These are phyloP conservation scores for Oenanthe oenanthe DNA, from an alignment of 2,113 vertebrate genomes.

Conservation along the genomic window DNA sequence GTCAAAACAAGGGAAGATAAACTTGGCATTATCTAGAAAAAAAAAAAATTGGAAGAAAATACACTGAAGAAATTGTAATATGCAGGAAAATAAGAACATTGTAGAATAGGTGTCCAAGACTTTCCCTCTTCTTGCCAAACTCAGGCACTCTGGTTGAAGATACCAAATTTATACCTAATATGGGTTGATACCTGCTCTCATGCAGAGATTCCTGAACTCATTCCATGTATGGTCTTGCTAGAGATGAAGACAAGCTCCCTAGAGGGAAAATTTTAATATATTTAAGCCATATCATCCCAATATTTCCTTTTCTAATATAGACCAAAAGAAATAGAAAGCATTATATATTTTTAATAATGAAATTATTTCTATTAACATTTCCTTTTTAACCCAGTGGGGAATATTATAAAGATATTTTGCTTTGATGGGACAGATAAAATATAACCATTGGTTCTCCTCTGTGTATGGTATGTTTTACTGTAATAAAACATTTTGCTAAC, in stretches of 20 bases:
- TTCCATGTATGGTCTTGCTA: not conserved
- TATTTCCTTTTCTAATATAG: slow-evolving; percentile 27
- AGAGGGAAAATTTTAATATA: slow-evolving; percentile 1
- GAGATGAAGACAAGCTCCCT: not conserved
- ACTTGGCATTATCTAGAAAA: not conserved
- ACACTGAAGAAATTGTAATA: not conserved
- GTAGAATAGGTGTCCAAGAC: not conserved
- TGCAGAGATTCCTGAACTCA: not conserved
- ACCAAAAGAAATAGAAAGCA: not conserved
- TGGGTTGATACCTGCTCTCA: not conserved
- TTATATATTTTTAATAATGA: slow-evolving; percentile 15
- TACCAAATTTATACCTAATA: not conserved
- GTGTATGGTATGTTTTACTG: not conserved
- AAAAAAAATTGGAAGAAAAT: not conserved
- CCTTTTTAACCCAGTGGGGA: not conserved
- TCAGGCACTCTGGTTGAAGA: not conserved
- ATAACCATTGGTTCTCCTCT: not conserved
- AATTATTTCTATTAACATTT: not conserved
- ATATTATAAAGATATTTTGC: not conserved
- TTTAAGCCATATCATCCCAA: slow-evolving; percentile 11
- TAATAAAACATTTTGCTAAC: slow-evolving; percentile 51
- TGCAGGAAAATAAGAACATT: not conserved
- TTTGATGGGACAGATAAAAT: not conserved
- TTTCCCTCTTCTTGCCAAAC: not conserved
- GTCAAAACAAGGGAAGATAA: not conserved